A percentile compares a stretch with the other conserved stretches of the same genome.
These are phyloP conservation scores for Agrochola macilenta DNA, from an alignment of 2,888 invertebrate species.

Conservation along the genomic window DNA sequence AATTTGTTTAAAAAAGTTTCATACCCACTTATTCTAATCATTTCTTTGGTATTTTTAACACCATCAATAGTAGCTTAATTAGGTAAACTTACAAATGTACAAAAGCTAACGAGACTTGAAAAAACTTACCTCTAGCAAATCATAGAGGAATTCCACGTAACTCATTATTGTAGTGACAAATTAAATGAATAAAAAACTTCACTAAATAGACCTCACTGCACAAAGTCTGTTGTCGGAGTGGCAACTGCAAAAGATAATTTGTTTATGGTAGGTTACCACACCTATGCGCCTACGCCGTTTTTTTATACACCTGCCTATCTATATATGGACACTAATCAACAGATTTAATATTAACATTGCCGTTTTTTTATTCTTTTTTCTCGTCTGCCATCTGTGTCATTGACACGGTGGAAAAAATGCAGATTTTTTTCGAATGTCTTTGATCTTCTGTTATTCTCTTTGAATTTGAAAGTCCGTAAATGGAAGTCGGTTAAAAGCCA, in stretches of 20 bases:
- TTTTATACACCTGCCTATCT: conserved; percentile 76
- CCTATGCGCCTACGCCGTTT: conserved; percentile 82
- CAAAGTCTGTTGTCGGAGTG: conserved; percentile 77
- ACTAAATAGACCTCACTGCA: conserved; percentile 70
- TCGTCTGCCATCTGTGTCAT: conserved; percentile 55
- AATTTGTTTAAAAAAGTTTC: not conserved
- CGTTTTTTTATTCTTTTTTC: conserved; percentile 33
- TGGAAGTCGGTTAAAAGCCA: not conserved
- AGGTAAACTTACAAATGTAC: not conserved
- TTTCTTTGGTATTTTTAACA: not conserved
- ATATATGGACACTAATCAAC: conserved; percentile 83
- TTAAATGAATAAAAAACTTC: conserved; percentile 60
- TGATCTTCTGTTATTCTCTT: not conserved
- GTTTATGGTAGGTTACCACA: conserved; percentile 80
- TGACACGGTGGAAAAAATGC: conserved; percentile 49
- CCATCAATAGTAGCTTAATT: not conserved
- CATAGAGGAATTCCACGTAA: conserved; percentile 86
- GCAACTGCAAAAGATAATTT: conserved; percentile 77
- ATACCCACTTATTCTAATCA: not conserved
- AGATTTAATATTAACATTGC: conserved; percentile 67
- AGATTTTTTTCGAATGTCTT: conserved; percentile 1
- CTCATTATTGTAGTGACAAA: conserved; percentile 74
- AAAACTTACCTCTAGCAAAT: conserved; percentile 82
- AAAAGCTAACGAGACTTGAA: not conserved
- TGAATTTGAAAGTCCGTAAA: not conserved